A percentile compares a stretch with the other conserved stretches of the same genome.
Conservation (phyloP, 2,888 invertebrate genomes). For the Allolobophora icterica region DNA sequence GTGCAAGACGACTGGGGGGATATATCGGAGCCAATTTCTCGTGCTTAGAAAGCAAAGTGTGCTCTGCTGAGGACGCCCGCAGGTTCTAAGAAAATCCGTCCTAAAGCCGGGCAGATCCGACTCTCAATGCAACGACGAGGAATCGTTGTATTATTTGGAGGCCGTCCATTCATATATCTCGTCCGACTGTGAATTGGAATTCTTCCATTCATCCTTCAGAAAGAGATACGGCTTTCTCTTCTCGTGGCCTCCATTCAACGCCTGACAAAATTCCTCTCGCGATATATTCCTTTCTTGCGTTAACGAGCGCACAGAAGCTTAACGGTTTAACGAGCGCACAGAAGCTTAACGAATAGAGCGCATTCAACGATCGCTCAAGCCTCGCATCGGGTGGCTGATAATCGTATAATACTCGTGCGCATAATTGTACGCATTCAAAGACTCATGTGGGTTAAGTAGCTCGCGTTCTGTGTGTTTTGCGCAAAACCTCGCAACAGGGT, state of each 20-base stretch:
- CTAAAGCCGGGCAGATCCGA: not conserved
- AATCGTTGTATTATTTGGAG: no score
- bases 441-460: not conserved
- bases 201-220: not conserved
- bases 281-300: not conserved
- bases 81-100: not conserved
- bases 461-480: not conserved
- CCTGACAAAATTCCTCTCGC: not conserved
- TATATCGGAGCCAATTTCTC: not conserved
- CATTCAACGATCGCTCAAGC: not conserved
- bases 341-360: not conserved
- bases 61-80: not conserved
- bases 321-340: not conserved
- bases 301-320: not conserved
- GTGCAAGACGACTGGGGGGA: not conserved
- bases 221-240: no score
- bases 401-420: not conserved
- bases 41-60: not conserved
- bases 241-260: not conserved
- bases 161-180: not conserved
- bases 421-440: not conserved
- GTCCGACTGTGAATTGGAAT: not conserved
- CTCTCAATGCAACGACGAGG: not conserved
- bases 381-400: no score
- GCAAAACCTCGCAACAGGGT: not conserved